These are phyloP conservation scores for Globodera ellingtonae DNA, from an alignment of 1,140 invertebrate species.

Conservation along the genomic window DNA sequence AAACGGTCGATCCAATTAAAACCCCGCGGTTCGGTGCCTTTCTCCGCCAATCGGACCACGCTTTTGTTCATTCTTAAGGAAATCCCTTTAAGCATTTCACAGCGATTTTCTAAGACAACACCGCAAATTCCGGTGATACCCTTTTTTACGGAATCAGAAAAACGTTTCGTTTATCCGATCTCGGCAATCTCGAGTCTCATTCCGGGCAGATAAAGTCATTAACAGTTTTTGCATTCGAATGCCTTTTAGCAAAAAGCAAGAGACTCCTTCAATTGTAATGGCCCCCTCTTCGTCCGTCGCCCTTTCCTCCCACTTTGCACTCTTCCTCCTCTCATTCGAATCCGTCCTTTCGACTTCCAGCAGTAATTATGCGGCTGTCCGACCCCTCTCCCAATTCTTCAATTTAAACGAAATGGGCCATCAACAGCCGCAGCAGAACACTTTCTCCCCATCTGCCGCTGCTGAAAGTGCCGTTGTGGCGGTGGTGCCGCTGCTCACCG, in stretches of 20 bases:
- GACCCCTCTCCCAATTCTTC: background rate
- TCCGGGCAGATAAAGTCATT: too few species aligned
- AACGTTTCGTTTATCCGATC: too few species aligned
- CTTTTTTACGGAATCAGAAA: too few species aligned
- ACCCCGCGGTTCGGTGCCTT: background rate
- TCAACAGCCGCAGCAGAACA: background rate
- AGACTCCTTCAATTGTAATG: too few species aligned
- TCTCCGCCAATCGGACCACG: background rate
- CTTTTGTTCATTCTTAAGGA: background rate
- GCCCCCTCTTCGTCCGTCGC: background rate
- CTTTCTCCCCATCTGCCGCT: background rate
- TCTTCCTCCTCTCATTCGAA: background rate
- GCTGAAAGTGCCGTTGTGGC: background rate
- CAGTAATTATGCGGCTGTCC: background rate
- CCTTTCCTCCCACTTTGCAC: background rate
- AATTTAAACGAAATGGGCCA: background rate
- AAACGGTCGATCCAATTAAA: conserved; percentile 2
- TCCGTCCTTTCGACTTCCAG: background rate
- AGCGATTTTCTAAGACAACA: too few species aligned
- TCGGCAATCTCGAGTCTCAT: too few species aligned
- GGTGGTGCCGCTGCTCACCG: background rate
- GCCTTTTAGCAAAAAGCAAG: too few species aligned
- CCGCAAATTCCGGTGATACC: too few species aligned
- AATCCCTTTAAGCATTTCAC: too few species aligned
- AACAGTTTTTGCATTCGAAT: too few species aligned